phyloP scores from a whole-genome alignment of 2,797 vertebrate species.

The Lerista edwardsae region DNA sequence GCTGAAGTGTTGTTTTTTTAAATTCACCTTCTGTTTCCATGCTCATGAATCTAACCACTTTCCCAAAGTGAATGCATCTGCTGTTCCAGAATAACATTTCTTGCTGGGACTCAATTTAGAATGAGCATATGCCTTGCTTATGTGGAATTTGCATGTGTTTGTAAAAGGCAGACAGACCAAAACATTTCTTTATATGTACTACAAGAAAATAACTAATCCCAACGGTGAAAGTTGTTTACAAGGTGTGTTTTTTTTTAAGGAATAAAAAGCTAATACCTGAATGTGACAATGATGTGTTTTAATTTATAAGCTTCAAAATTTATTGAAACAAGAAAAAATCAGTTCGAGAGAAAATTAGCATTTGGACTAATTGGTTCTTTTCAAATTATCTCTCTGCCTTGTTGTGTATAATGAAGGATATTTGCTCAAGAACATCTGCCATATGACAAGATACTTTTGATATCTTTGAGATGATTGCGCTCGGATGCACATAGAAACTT shows the following conservation, averaged over 20 bases:
- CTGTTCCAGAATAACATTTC: background rate
- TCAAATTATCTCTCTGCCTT: slow-evolving; percentile 45
- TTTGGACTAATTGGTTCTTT: slow-evolving; percentile 35
- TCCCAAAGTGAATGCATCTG: background rate
- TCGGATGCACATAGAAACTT: slow-evolving; percentile 4
- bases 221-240: slow-evolving; percentile 35
- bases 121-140: background rate
- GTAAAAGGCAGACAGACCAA: background rate
- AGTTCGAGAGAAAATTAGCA: background rate
- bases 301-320: slow-evolving; percentile 45
- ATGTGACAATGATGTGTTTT: background rate
- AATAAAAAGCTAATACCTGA: background rate
- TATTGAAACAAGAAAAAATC: slow-evolving; percentile 39
- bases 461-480: slow-evolving; percentile 35
- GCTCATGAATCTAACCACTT: background rate
- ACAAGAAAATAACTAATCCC: slow-evolving; percentile 33
- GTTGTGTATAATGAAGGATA: slow-evolving; percentile 37
- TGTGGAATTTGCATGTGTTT: background rate
- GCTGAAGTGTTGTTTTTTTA: background rate
- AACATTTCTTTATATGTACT: background rate
- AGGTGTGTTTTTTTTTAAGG: background rate
- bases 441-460: slow-evolving; percentile 31
- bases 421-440: slow-evolving; percentile 43
- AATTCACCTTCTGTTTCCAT: background rate
- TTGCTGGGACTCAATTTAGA: background rate